Percentiles rank a stretch among this genome's conserved stretches.
Evolutionary conservation across 2,113 vertebrate genomes (phyloP).

Genomic region (Pterocles gutturalis): DNA sequence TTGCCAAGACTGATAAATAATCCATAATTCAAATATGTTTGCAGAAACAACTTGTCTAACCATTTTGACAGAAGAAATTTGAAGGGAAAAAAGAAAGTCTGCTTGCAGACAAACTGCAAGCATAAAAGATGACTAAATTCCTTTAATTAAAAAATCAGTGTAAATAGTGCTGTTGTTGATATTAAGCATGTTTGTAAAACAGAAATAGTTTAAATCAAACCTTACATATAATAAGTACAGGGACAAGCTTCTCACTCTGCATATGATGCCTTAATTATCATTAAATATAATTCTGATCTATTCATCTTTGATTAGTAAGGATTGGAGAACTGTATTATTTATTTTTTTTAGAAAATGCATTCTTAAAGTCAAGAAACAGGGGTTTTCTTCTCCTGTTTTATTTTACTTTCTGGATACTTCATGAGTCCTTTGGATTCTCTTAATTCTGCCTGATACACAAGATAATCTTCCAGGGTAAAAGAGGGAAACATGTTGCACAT

Average conservation of each 20-base stretch:
- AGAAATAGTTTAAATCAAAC: conserved; percentile 30
- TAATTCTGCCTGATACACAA: background rate
- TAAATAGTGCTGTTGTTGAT: conserved; percentile 45
- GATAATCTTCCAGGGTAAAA: background rate
- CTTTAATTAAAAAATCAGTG: conserved; percentile 61
- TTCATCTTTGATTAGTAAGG: background rate
- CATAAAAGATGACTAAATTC: conserved; percentile 42
- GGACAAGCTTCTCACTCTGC: background rate
- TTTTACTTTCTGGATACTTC: background rate
- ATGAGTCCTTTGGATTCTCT: background rate
- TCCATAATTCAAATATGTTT: conserved; percentile 41
- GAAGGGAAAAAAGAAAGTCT: background rate
- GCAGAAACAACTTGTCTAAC: conserved; percentile 55
- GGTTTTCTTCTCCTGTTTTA: background rate
- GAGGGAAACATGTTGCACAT: background rate
- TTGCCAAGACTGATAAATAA: background rate
- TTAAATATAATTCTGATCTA: background rate
- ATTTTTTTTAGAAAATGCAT: too few relatives aligned
- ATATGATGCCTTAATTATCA: conserved; percentile 30
- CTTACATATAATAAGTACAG: background rate
- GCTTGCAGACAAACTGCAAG: conserved; percentile 37
- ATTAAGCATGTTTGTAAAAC: conserved; percentile 9
- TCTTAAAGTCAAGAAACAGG: background rate
- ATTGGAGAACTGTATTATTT: background rate
- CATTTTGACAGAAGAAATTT: conserved; percentile 47